phyloP scores from a whole-genome alignment of 1,140 invertebrate species.

The Drosophila nasuta region DNA sequence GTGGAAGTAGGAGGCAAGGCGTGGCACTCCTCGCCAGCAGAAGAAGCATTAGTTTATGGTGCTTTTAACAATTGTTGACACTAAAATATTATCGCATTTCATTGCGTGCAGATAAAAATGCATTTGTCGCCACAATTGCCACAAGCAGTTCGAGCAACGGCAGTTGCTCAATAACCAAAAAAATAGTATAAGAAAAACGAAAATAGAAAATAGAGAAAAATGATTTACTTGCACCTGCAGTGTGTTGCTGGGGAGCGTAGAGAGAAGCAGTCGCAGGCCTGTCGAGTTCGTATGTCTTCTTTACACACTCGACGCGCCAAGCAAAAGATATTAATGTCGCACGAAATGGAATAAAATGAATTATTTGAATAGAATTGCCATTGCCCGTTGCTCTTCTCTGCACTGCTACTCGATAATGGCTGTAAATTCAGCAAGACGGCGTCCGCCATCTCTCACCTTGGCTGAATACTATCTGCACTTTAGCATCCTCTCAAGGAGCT shows the following conservation, averaged over 20 bases:
- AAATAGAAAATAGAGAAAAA: constrained; percentile 40
- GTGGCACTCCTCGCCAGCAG: constrained; percentile 7
- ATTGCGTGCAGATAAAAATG: constrained; percentile 84
- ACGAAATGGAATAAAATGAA: constrained; percentile 84
- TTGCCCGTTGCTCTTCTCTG: constrained; percentile 65
- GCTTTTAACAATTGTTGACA: constrained; percentile 85
- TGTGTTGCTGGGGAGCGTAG: not conserved
- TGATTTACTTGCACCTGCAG: constrained; percentile 80
- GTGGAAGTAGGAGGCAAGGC: constrained; percentile 8
- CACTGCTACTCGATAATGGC: constrained; percentile 77
- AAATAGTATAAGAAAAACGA: not conserved
- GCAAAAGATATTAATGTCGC: constrained; percentile 81
- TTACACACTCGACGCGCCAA: constrained; percentile 73
- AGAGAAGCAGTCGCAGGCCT: constrained; percentile 23
- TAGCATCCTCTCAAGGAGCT: constrained; percentile 10
- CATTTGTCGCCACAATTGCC: constrained; percentile 82
- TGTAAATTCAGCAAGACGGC: constrained; percentile 72
- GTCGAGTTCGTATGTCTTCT: constrained; percentile 78
- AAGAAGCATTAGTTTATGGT: constrained; percentile 81
- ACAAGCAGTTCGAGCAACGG: constrained; percentile 40
- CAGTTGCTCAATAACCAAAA: constrained; percentile 26
- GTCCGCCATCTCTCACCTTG: not conserved
- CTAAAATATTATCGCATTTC: constrained; percentile 85
- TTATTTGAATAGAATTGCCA: constrained; percentile 84
- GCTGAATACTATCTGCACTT: not conserved